Evolutionary conservation across 2,113 vertebrate species (phyloP).

Genomic region (Alligator sinensis): DNA sequence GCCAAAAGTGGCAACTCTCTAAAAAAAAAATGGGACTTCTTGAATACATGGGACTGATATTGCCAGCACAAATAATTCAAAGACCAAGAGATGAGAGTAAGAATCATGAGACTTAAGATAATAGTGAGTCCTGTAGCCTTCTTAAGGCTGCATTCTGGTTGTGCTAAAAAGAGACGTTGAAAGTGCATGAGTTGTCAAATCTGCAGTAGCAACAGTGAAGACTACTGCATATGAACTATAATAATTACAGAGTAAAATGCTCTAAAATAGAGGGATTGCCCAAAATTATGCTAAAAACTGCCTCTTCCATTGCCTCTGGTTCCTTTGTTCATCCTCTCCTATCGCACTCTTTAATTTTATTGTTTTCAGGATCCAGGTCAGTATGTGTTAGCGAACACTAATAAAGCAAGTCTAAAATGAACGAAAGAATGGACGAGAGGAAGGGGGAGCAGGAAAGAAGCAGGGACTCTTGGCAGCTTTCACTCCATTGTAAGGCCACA

Average conservation of each 20-base stretch:
- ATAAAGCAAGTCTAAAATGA: constrained; percentile 21
- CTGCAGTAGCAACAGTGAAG: background rate
- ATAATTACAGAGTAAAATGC: background rate
- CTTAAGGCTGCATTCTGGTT: background rate
- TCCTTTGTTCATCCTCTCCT: background rate
- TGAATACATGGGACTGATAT: background rate
- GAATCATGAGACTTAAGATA: background rate
- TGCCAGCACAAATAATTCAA: fast-evolving
- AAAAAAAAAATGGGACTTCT: background rate
- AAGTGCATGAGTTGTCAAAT: background rate
- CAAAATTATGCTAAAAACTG: background rate
- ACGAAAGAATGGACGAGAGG: constrained; percentile 1
- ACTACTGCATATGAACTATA: background rate
- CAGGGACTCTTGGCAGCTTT: background rate
- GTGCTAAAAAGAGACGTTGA: background rate
- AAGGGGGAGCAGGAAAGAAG: background rate
- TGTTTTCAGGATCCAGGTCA: constrained; percentile 28
- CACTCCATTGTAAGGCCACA: background rate
- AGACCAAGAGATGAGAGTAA: background rate
- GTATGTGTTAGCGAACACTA: background rate
- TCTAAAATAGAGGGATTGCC: background rate
- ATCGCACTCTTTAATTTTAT: background rate
- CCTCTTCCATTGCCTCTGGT: background rate
- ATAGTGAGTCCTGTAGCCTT: background rate
- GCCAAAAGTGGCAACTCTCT: background rate